Percentiles rank a stretch among this genome's conserved stretches.
Conservation (phyloP, 2,113 vertebrate species). For the Monopterus albus region DNA sequence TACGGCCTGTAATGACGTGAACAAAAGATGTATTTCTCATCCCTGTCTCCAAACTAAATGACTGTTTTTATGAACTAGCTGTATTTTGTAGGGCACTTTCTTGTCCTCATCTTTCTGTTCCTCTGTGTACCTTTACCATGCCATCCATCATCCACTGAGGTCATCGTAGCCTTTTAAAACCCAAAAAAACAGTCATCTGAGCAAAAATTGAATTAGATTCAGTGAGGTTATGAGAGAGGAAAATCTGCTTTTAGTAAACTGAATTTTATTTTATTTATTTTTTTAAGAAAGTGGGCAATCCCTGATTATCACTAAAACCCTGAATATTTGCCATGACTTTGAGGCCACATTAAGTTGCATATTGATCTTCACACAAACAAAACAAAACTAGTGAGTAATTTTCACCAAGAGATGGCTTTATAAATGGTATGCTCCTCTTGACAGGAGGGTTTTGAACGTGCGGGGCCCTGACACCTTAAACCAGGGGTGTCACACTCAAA, state of each 20-base stretch:
- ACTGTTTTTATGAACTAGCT: neutral
- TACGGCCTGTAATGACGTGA: neutral
- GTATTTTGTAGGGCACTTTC: conserved; percentile 10
- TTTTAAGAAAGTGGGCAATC: conserved; percentile 67
- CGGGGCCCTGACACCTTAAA: conserved; percentile 74
- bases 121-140: conserved; percentile 36
- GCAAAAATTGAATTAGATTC: conserved; percentile 43
- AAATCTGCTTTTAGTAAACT: too few relatives aligned
- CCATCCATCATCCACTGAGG: conserved; percentile 56
- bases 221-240: conserved; percentile 26
- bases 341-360: conserved; percentile 53
- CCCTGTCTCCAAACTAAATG: neutral
- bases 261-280: too few relatives aligned
- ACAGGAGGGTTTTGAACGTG: conserved; percentile 68
- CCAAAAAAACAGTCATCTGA: conserved; percentile 47
- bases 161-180: conserved; percentile 57
- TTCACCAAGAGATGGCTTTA: conserved; percentile 77
- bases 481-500: too few relatives aligned
- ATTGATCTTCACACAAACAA: conserved; percentile 63
- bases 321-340: conserved; percentile 63
- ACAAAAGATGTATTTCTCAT: neutral
- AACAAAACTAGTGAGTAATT: conserved; percentile 75
- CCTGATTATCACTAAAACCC: conserved; percentile 75
- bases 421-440: conserved; percentile 71
- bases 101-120: conserved; percentile 30